phyloP scores from a whole-genome alignment of 2,113 vertebrate genomes.

The Callithrix jacchus region DNA sequence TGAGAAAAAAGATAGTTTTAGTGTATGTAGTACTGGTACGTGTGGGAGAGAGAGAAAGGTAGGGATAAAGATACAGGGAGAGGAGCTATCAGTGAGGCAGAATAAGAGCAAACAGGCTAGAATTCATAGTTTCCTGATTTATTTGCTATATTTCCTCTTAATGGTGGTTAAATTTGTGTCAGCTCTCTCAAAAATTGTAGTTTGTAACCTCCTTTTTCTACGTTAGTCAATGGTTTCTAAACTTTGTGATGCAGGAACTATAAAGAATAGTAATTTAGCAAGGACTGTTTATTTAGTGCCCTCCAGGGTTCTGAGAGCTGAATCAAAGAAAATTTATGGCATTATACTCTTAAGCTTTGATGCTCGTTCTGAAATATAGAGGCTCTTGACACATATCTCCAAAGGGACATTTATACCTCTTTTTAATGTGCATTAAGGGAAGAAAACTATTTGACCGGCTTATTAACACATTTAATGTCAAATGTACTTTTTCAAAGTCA shows the following conservation, averaged over 20 bases:
- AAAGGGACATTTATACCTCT: slow-evolving; percentile 61
- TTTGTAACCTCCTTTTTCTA: background rate
- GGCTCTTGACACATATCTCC: background rate
- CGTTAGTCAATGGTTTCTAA: slow-evolving; percentile 43
- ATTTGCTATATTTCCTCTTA: background rate
- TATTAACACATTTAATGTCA: background rate
- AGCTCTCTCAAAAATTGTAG: background rate
- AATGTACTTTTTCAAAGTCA: background rate
- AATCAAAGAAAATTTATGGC: slow-evolving; percentile 56
- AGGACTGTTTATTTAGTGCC: slow-evolving; percentile 43
- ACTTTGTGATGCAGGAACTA: background rate
- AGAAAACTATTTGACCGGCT: slow-evolving; percentile 56
- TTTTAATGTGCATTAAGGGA: slow-evolving; percentile 63
- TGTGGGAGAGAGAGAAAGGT: background rate
- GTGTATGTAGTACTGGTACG: background rate
- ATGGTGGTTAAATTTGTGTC: background rate
- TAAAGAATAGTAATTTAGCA: slow-evolving; percentile 5
- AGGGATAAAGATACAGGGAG: background rate
- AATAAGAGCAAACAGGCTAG: background rate
- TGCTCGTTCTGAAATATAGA: slow-evolving; percentile 13
- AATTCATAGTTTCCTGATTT: background rate
- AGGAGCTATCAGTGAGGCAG: background rate
- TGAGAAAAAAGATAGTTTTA: background rate
- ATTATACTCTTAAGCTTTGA: background rate
- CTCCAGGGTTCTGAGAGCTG: slow-evolving; percentile 25